A percentile compares a stretch with the other conserved stretches of the same genome.
phyloP scores from a whole-genome alignment of 2,113 vertebrate species.

The Acrocephalus kingi region DNA sequence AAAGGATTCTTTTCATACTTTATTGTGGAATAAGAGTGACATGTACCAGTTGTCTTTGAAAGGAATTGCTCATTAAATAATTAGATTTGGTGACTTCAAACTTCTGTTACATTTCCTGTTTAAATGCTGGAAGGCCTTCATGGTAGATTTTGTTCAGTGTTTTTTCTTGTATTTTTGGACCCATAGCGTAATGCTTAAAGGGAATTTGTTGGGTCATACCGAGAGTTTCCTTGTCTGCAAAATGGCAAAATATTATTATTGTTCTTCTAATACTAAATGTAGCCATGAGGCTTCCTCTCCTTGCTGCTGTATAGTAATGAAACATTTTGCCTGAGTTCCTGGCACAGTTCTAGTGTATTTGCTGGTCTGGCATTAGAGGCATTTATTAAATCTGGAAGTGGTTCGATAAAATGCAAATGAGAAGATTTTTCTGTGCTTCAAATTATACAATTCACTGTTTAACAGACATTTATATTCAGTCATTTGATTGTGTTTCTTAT shows the following conservation, averaged over 20 bases:
- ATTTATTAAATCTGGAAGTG: neutral
- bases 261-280: neutral
- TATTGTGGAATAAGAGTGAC: neutral
- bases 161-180: neutral
- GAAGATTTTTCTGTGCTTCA: neutral
- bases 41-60: neutral
- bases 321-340: neutral
- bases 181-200: neutral
- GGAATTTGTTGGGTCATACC: neutral
- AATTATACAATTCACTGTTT: neutral
- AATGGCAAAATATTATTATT: neutral
- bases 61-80: neutral
- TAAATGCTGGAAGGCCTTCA: neutral
- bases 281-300: neutral
- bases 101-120: neutral
- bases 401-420: neutral
- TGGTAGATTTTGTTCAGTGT: neutral
- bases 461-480: neutral
- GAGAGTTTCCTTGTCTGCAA: neutral
- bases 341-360: neutral
- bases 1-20: neutral
- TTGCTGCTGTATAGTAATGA: neutral
- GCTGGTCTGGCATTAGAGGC: neutral
- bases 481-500: neutral
- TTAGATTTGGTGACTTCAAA: neutral